Conservation (phyloP, 2,797 vertebrate genomes). For the Spea hammondii region DNA sequence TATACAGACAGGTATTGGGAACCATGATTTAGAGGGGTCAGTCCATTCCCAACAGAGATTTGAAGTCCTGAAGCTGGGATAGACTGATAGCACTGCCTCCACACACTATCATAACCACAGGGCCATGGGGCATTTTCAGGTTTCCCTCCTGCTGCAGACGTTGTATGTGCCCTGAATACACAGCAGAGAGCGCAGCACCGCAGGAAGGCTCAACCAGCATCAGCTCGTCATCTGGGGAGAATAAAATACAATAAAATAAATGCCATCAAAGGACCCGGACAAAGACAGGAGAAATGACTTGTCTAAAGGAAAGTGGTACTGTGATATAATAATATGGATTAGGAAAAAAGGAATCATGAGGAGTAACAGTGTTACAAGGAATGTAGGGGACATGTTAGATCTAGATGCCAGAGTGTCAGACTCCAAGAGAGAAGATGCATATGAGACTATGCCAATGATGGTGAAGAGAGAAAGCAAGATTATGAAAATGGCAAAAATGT, state of each 20-base stretch:
- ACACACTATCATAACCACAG: slow-evolving; percentile 83
- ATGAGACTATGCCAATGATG: too few species aligned
- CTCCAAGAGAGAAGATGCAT: too few species aligned
- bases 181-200: slow-evolving; percentile 78
- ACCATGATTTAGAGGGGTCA: slow-evolving; percentile 37
- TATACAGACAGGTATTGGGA: neutral
- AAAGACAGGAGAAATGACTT: accelerated
- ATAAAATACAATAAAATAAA: neutral
- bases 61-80: slow-evolving; percentile 71
- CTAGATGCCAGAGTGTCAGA: too few species aligned
- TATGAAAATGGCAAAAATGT: neutral
- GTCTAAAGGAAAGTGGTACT: too few species aligned
- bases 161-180: slow-evolving; percentile 77
- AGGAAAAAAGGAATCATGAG: neutral
- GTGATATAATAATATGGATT: too few species aligned
- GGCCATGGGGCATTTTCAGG: slow-evolving; percentile 63
- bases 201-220: slow-evolving; percentile 86
- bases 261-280: neutral
- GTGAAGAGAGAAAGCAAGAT: neutral
- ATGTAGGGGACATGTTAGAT: neutral
- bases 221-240: slow-evolving; percentile 81
- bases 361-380: neutral
- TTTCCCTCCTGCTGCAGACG: slow-evolving; percentile 73
- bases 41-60: slow-evolving; percentile 69
- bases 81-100: slow-evolving; percentile 79